Evolutionary conservation across 1,140 invertebrate species (phyloP), one percentile per base, ranked within the genome.

Genomic region (Acromyrmex heyeri): DNA sequence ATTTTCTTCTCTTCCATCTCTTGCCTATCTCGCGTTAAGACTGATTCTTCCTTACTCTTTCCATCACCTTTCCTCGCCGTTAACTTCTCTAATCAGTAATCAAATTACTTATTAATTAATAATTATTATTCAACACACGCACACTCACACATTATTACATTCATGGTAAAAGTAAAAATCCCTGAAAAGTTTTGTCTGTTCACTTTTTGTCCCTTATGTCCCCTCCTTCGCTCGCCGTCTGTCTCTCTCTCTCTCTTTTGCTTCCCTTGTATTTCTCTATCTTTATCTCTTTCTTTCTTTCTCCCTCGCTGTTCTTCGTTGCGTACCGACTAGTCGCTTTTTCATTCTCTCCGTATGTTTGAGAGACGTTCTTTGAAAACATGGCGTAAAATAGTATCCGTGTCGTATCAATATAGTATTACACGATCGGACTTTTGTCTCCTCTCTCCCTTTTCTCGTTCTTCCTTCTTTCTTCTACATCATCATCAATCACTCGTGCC

Each of bases 101-200:
- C 90, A 92, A 69, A 91, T 94, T 90, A 93, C 92, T 94, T 94
- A 94, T 94, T 87, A 93, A 94, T 94, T 94, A 94, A 94, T 94
- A 93, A 87, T 83, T 94, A 94, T 92, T 91, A 93, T 91, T 94
- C 91, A 93, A 94, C 93, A 94, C 94, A 93, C 93, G 92, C 94
- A 94, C 94, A 94, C 93, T 94, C 94, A 94, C 93, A 92, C 94
- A 92, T 90, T 92, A 93, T 94, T 94, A 94, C 94, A 95, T 94
- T 82, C 94, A 93, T 91, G 92, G 90, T 94, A 94, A 95, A 81
- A 93, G 90, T 94, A 94, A 93, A 93, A 94, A 93, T 95, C 93
- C 92, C 93, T 93, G 93, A 94, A 91, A 89, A 92, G 91, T 93
- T 92, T 92, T 87, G 86, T 93, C 86, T 82, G 85, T 92, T 90